Evolutionary conservation across 30 jellyfish, hydroid and myxozoan genomes (phyloP).

Genomic region (Cassiopea xamachana): DNA sequence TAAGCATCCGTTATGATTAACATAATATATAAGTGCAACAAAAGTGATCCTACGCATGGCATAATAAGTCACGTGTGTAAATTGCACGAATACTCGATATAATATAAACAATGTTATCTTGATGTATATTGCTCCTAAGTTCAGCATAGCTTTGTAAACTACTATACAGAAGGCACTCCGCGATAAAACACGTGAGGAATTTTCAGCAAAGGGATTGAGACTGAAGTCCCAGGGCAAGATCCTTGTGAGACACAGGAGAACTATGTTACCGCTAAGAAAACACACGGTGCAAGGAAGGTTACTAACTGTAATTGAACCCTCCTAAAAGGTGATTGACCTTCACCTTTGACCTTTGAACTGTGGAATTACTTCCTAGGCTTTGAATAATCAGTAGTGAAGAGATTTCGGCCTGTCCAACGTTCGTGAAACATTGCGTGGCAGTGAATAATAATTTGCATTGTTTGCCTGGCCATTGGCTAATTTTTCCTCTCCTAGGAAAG

Average conservation of each 20-base stretch:
- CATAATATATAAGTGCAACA: neutral
- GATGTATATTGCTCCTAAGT: too few relatives aligned
- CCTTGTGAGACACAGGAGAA: too few relatives aligned
- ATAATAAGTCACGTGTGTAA: neutral
- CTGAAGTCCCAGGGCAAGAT: too few relatives aligned
- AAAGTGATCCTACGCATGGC: neutral
- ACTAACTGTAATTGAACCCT: neutral
- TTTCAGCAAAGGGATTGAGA: too few relatives aligned
- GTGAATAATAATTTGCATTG: constrained; percentile 58
- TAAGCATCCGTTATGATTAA: neutral
- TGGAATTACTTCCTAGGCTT: neutral
- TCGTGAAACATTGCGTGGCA: constrained; percentile 85
- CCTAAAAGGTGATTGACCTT: neutral
- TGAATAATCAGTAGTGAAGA: constrained; percentile 46
- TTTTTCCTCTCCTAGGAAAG: constrained; percentile 76
- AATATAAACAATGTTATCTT: too few relatives aligned
- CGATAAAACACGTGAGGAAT: too few relatives aligned
- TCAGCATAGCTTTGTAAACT: too few relatives aligned
- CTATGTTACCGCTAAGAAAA: neutral
- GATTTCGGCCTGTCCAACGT: constrained; percentile 87
- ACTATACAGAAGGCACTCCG: too few relatives aligned
- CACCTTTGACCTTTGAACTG: neutral
- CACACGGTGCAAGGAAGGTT: neutral
- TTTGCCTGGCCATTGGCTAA: constrained; percentile 84
- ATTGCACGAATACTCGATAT: neutral